A percentile compares a stretch with the other conserved stretches of the same genome.
Evolutionary conservation across 1,140 invertebrate genomes (phyloP).

Genomic region (Halictus rubicundus): DNA sequence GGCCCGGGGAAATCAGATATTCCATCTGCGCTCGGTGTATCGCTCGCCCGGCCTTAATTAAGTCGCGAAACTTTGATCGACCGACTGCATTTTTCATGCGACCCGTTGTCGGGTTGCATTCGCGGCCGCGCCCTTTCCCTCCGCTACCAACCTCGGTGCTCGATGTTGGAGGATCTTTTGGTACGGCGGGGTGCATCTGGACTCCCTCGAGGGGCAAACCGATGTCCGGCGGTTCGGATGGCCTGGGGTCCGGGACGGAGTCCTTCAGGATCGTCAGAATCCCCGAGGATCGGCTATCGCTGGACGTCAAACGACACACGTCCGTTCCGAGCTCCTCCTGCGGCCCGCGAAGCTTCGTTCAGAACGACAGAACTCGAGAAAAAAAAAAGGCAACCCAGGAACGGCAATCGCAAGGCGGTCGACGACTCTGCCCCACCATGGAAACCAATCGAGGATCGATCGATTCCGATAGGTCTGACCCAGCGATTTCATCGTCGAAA

Average conservation of each 20-base stretch:
- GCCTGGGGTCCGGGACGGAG: slow-evolving; percentile 1
- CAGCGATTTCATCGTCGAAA: neutral
- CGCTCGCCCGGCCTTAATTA: slow-evolving; percentile 9
- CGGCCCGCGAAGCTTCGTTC: slow-evolving; percentile 23
- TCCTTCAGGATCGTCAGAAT: slow-evolving; percentile 32
- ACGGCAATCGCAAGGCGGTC: no score
- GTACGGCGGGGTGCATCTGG: slow-evolving; percentile 14
- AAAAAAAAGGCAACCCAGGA: no score
- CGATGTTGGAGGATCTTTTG: neutral
- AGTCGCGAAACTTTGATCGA: neutral
- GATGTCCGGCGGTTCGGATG: neutral
- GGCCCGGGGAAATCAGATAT: neutral
- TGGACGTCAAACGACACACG: neutral
- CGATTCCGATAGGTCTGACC: neutral
- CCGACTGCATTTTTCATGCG: neutral
- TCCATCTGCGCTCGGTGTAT: neutral
- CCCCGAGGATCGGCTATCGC: slow-evolving; percentile 16
- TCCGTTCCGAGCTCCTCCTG: slow-evolving; percentile 2
- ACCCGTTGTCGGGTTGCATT: neutral
- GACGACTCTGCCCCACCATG: no score
- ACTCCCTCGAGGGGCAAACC: slow-evolving; percentile 3
- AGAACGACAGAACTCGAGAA: neutral
- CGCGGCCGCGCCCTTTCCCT: neutral
- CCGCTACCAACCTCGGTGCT: slow-evolving; percentile 14
- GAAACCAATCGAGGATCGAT: neutral